A percentile compares a stretch with the other conserved stretches of the same genome.
These are phyloP conservation scores for Pocillopora grandis DNA, from an alignment of 92 coral and sea anemone species.

Conservation along the genomic window DNA sequence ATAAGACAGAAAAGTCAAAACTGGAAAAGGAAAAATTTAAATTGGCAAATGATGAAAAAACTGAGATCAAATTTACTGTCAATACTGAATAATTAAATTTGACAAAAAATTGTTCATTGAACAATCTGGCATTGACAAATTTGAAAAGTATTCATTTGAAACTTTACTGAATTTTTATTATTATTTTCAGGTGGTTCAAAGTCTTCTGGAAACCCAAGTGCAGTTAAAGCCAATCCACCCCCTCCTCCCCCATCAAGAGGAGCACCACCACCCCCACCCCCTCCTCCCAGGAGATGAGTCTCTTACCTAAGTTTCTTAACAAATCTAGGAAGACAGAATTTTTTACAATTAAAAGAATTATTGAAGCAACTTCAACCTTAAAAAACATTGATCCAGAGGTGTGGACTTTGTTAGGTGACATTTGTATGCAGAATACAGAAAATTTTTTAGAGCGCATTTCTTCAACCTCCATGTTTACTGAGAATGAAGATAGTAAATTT, in stretches of 20 bases:
- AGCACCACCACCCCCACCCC: constrained; percentile 99
- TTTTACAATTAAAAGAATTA: constrained; percentile 6
- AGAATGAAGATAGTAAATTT: neutral
- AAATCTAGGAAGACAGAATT: constrained; percentile 34
- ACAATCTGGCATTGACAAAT: too few relatives aligned
- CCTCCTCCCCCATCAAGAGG: constrained; percentile 95
- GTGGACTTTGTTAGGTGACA: constrained; percentile 21
- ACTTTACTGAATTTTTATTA: neutral
- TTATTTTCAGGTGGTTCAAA: constrained; percentile 32
- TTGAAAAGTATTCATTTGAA: neutral
- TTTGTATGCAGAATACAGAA: neutral
- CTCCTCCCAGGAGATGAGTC: constrained; percentile 68
- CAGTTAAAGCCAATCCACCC: constrained; percentile 82
- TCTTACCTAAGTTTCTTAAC: constrained; percentile 1
- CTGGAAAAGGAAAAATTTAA: too few relatives aligned
- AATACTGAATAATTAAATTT: too few relatives aligned
- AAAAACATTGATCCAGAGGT: constrained; percentile 20
- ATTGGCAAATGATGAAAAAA: too few relatives aligned
- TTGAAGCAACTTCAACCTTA: neutral
- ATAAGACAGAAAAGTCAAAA: too few relatives aligned
- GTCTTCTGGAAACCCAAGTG: constrained; percentile 55
- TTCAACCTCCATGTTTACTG: neutral
- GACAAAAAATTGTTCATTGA: too few relatives aligned
- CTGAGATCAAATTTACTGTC: too few relatives aligned
- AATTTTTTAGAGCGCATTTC: constrained; percentile 13